phyloP scores from a whole-genome alignment of 64 coral and sea anemone species.

The Stylophora pistillata region DNA sequence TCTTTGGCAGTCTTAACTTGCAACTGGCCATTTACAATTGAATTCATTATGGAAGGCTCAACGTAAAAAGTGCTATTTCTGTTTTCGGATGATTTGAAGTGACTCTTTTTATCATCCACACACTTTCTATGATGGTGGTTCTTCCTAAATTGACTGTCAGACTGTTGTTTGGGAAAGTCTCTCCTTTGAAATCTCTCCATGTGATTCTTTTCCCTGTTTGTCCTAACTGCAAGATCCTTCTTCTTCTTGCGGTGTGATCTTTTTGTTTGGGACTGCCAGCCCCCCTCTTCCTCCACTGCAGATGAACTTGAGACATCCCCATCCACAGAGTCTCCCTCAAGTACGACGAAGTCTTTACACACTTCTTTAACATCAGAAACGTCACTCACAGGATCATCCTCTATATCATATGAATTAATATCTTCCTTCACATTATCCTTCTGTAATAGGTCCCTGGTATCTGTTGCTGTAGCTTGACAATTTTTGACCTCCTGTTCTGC shows the following conservation, averaged over 20 bases:
- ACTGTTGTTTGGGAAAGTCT: constrained; percentile 42
- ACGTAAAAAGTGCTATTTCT: not conserved
- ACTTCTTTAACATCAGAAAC: constrained; percentile 27
- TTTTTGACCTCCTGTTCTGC: not conserved
- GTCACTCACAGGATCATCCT: constrained; percentile 30
- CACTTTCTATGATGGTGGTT: constrained; percentile 2
- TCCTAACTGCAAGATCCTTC: constrained; percentile 58
- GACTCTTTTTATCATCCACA: constrained; percentile 13
- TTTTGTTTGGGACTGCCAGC: constrained; percentile 83
- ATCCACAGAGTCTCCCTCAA: constrained; percentile 45
- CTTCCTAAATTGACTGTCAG: constrained; percentile 54
- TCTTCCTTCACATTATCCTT: not conserved
- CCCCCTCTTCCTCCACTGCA: constrained; percentile 68
- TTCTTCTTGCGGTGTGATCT: constrained; percentile 71
- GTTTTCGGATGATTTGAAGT: not conserved
- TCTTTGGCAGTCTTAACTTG: not conserved
- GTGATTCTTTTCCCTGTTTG: constrained; percentile 32
- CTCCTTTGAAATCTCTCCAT: constrained; percentile 23
- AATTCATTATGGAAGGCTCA: not conserved
- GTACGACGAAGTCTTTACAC: constrained; percentile 30
- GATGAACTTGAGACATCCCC: constrained; percentile 70
- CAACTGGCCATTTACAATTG: not conserved
- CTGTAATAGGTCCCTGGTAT: not conserved
- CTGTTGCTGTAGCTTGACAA: not conserved
- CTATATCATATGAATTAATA: not conserved